phyloP scores from a whole-genome alignment of 2,797 vertebrate genomes.

The Pangasius krempfi region DNA sequence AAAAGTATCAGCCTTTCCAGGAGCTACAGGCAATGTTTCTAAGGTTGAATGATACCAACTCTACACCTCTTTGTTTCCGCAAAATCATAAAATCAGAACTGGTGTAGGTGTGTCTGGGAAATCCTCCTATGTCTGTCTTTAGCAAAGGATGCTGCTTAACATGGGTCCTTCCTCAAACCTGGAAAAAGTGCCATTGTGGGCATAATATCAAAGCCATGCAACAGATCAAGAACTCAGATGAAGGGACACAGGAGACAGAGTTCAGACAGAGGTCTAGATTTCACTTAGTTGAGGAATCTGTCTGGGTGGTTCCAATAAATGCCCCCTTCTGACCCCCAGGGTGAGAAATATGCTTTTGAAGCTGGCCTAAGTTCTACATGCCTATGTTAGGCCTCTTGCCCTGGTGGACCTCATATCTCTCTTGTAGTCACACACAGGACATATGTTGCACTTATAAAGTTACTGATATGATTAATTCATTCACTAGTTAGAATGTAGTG shows the following conservation, averaged over 20 bases:
- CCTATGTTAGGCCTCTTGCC: neutral
- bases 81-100: slow-evolving; percentile 28
- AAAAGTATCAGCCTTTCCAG: neutral
- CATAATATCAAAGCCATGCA: neutral
- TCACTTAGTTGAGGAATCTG: slow-evolving; percentile 38
- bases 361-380: neutral
- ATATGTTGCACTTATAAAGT: neutral
- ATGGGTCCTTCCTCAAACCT: neutral
- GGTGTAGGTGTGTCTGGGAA: neutral
- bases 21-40: neutral
- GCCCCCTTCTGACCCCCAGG: neutral
- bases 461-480: neutral
- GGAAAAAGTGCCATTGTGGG: slow-evolving; percentile 10
- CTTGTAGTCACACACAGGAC: neutral
- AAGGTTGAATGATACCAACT: slow-evolving; percentile 4
- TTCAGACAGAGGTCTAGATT: slow-evolving; percentile 19
- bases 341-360: slow-evolving; percentile 37
- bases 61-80: neutral
- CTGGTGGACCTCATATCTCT: slow-evolving; percentile 19
- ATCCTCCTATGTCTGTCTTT: slow-evolving; percentile 1
- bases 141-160: neutral
- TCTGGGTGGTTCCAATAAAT: slow-evolving; percentile 25
- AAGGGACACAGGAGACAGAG: neutral
- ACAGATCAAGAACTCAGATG: neutral
- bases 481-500: neutral